These are phyloP conservation scores for Pomacea canaliculata DNA, from an alignment of 2,888 invertebrate genomes.

Conservation along the genomic window DNA sequence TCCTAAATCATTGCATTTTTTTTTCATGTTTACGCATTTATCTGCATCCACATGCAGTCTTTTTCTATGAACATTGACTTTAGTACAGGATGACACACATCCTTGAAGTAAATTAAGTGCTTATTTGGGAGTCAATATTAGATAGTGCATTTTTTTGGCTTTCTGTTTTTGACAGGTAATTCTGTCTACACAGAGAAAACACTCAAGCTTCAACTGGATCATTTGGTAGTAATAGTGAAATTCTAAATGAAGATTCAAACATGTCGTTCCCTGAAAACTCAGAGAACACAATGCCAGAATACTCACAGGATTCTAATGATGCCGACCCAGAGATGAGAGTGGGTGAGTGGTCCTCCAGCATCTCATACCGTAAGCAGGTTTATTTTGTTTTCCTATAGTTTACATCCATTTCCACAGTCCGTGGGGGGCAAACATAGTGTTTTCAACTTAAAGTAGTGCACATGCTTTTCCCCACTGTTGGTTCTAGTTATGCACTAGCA, in stretches of 20 bases:
- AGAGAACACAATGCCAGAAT: conserved; percentile 41
- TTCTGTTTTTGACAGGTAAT: conserved; percentile 32
- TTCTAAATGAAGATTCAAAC: conserved; percentile 64
- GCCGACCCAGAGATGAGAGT: conserved; percentile 53
- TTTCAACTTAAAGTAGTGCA: too few relatives aligned
- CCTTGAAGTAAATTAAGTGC: too few relatives aligned
- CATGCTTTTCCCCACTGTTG: too few relatives aligned
- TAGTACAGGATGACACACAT: background rate
- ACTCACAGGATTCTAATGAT: conserved; percentile 59
- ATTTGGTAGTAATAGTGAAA: conserved; percentile 54
- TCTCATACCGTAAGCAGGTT: background rate
- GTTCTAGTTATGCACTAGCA: too few relatives aligned
- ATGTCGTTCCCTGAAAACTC: conserved; percentile 58
- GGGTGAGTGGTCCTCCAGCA: conserved; percentile 26
- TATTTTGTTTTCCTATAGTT: too few relatives aligned
- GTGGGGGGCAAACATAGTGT: too few relatives aligned
- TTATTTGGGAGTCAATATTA: too few relatives aligned
- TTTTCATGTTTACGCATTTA: too few relatives aligned
- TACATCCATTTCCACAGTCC: too few relatives aligned
- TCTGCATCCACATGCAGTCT: too few relatives aligned
- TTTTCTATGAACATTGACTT: too few relatives aligned
- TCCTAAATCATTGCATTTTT: too few relatives aligned
- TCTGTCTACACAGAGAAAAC: conserved; percentile 62
- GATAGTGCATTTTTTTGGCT: background rate
- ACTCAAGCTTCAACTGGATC: conserved; percentile 62